Conservation (phyloP, 2,113 vertebrate species). For the Taurulus bubalis region DNA sequence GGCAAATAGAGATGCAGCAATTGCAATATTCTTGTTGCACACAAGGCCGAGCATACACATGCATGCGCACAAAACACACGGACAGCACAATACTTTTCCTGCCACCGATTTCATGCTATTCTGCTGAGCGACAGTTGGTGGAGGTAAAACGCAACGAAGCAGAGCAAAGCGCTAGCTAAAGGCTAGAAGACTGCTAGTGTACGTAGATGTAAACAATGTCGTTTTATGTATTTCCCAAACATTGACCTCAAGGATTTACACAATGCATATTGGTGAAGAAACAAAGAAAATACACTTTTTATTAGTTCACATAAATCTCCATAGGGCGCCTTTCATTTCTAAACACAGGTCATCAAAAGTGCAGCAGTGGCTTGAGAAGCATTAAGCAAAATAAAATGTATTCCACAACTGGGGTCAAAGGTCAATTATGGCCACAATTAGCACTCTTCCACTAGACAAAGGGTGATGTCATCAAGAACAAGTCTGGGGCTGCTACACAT, state of each 20-base stretch:
- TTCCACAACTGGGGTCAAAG: not conserved
- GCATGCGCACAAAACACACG: not conserved
- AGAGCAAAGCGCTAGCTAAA: not conserved
- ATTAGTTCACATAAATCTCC: not conserved
- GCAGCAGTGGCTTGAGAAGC: not conserved
- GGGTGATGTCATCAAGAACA: not conserved
- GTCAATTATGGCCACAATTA: not conserved
- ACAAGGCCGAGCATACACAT: not conserved
- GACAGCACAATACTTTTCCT: not conserved
- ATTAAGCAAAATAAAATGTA: not conserved
- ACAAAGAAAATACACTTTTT: too few relatives aligned
- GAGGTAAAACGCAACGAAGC: not conserved
- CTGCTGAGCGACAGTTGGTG: not conserved
- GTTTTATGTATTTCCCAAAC: not conserved
- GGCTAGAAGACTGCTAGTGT: not conserved
- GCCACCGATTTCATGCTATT: not conserved
- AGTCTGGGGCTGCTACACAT: not conserved
- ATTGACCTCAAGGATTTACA: too few relatives aligned
- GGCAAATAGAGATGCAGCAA: not conserved
- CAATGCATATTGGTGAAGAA: too few relatives aligned
- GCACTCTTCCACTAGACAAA: not conserved
- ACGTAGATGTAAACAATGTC: not conserved
- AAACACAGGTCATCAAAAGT: not conserved
- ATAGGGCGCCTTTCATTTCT: not conserved
- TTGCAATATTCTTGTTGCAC: too few relatives aligned